Evolutionary conservation across 2,113 vertebrate species (phyloP).

Genomic region (Stercorarius parasiticus): DNA sequence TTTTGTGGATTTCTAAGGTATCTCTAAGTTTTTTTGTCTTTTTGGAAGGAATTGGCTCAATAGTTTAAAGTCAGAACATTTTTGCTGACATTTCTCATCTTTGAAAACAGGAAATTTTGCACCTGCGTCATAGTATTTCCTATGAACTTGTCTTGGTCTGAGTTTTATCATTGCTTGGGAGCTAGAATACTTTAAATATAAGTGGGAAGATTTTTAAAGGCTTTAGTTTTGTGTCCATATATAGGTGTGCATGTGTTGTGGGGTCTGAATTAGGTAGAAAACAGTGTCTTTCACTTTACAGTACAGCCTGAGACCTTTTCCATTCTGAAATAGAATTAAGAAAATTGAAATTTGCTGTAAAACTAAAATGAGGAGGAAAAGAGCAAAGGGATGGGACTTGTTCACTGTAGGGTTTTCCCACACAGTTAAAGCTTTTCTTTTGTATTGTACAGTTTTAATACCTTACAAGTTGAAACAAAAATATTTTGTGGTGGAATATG

Average conservation of each 20-base stretch:
- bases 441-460: not conserved
- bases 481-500: not conserved
- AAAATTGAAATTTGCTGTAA: not conserved
- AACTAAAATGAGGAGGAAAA: not conserved
- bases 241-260: not conserved
- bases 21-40: not conserved
- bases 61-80: not conserved
- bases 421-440: not conserved
- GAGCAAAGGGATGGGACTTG: not conserved
- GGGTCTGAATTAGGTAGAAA: not conserved
- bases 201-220: not conserved
- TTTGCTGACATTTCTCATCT: not conserved
- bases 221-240: not conserved
- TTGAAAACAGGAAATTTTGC: not conserved
- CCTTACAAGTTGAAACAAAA: not conserved
- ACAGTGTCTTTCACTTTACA: not conserved
- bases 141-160: not conserved
- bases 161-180: not conserved
- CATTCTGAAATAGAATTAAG: not conserved
- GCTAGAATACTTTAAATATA: not conserved
- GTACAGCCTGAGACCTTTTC: not conserved
- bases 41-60: not conserved
- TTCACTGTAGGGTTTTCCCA: not conserved
- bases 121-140: not conserved
- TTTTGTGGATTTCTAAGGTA: not conserved